Evolutionary conservation across 2,888 invertebrate species (phyloP).

Genomic region (Ophraella communa): DNA sequence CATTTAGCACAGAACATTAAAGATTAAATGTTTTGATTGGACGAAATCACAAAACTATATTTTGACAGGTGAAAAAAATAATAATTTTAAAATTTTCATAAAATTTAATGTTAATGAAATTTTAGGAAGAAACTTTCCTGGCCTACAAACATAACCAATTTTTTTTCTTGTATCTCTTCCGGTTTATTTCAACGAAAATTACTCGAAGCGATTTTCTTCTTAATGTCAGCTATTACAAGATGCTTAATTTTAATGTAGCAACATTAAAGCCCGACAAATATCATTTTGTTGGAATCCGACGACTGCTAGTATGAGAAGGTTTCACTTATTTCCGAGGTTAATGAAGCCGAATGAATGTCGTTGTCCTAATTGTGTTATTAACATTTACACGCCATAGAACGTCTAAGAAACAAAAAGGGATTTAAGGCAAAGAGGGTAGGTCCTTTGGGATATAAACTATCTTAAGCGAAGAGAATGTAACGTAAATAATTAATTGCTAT

Average conservation of each 20-base stretch:
- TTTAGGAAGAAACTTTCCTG: too few species aligned
- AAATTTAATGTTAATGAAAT: too few species aligned
- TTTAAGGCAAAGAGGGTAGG: background rate
- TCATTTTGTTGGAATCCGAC: slow-evolving; percentile 1
- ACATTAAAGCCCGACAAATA: slow-evolving; percentile 24
- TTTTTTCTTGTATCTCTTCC: slow-evolving; percentile 38
- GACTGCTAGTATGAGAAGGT: slow-evolving; percentile 17
- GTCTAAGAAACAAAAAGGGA: slow-evolving; percentile 9
- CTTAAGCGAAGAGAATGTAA: background rate
- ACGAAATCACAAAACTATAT: too few species aligned
- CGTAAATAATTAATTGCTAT: background rate
- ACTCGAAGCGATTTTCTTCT: slow-evolving; percentile 40
- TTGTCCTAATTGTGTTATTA: slow-evolving; percentile 33
- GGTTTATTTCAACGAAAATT: slow-evolving; percentile 43
- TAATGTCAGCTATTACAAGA: slow-evolving; percentile 42
- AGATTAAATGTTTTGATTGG: too few species aligned
- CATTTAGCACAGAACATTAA: too few species aligned
- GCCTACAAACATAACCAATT: slow-evolving; percentile 30
- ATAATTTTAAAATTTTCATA: too few species aligned
- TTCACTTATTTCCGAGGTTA: slow-evolving; percentile 31
- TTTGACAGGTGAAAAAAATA: too few species aligned
- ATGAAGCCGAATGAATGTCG: slow-evolving; percentile 35
- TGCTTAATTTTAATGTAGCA: slow-evolving; percentile 41
- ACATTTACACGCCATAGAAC: slow-evolving; percentile 30
- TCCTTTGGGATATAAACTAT: background rate